Evolutionary conservation across 2,113 vertebrate genomes (phyloP), one percentile per base, ranked within the genome.

Genomic region (Sinocyclocheilus rhinocerous): DNA sequence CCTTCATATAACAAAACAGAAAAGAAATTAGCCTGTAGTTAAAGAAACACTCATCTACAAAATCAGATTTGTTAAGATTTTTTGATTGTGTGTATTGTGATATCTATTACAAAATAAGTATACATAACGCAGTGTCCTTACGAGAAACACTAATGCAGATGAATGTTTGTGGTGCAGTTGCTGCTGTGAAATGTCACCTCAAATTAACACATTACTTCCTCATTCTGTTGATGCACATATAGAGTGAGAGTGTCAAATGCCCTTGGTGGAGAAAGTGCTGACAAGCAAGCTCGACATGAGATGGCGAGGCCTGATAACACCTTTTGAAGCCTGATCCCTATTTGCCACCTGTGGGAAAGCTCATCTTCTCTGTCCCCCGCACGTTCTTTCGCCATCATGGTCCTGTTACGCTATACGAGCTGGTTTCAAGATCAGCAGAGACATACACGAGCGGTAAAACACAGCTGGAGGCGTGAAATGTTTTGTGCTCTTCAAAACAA

Each of bases 91-190:
- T 33, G 6, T 55, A 52, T 4, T 55, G 29, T 22, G 26, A 4
- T 48, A 39, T 78, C 55, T 39, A 39, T 50, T 76, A 59, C 52
- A 22, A 79, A 79, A 79, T 16, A n/a, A 6, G 3, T 57, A 29
- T 11, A 57, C 48, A 33, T 55, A 55, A 11, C 20, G 16, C 16
- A 77, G 52, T 13, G 10, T 16, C 33, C 13, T 65, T 36, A 61
- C 20, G 24, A 29, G 29, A 84, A 85, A 91, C 88, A 84, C 85
- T 90, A 90, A 89, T 89, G 81, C 81, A 90, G 59, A 70, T 82
- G 29, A 22, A 69, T 82, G 63, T 82, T 48, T 45, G 79, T 29
- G 79, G 59, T 81, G 11, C 39, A 48, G 39, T 48, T 24, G 73
- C 65, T 48, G 63, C 42, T 52, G 61, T 82, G 65, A 82, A 82